These are phyloP conservation scores for Catharus ustulatus DNA, from an alignment of 2,797 vertebrate species.

Conservation along the genomic window DNA sequence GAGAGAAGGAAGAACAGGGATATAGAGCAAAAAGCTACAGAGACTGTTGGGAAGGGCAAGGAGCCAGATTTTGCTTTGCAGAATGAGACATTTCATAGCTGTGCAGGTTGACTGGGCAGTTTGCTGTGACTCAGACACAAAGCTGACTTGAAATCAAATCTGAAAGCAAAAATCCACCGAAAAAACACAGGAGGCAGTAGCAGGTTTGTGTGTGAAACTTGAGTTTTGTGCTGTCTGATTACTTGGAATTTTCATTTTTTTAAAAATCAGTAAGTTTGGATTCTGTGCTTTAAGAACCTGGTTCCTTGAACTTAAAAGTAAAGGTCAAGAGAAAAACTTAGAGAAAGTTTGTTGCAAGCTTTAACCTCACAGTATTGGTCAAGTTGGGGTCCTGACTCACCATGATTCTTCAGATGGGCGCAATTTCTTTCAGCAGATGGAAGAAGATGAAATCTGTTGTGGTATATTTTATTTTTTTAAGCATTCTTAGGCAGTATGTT, in stretches of 20 bases:
- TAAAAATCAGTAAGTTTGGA: not conserved
- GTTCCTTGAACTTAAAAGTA: not conserved
- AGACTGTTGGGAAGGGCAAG: not conserved
- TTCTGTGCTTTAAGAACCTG: not conserved
- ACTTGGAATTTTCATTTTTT: not conserved
- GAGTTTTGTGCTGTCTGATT: not conserved
- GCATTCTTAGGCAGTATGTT: not conserved
- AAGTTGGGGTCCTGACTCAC: not conserved
- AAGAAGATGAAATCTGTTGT: not conserved
- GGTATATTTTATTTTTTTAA: not conserved
- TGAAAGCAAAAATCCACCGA: not conserved
- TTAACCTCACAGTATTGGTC: not conserved
- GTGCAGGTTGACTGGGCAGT: not conserved
- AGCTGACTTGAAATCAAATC: not conserved
- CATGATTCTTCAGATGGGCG: not conserved
- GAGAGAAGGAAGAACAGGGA: not conserved
- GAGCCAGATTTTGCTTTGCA: not conserved
- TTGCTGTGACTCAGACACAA: not conserved
- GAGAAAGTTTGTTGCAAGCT: not conserved
- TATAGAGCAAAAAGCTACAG: not conserved
- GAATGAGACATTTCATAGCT: not conserved
- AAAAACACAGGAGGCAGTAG: not conserved
- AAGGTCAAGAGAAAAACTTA: not conserved
- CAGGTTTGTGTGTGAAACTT: not conserved
- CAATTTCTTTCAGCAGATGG: not conserved